These are phyloP conservation scores for Holothuria glaberrima DNA, from an alignment of 35 echinoderm and acorn worm genomes.

Conservation along the genomic window DNA sequence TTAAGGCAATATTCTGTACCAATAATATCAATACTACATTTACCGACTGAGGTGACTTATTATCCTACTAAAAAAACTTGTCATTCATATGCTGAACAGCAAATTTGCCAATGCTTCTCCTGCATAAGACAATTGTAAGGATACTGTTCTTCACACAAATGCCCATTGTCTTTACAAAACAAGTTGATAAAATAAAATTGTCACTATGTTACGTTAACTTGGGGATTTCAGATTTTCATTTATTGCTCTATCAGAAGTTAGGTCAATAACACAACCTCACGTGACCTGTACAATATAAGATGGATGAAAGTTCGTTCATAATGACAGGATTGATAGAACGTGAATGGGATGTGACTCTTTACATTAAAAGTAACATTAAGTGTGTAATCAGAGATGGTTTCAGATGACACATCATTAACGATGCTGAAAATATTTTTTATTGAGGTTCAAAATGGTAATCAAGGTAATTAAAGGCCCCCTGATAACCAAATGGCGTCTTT, in stretches of 20 bases:
- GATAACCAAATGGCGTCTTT: conserved; percentile 19
- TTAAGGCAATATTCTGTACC: neutral
- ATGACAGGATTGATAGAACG: conserved; percentile 23
- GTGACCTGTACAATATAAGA: conserved; percentile 15
- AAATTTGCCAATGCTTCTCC: neutral
- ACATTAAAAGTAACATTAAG: conserved; percentile 12
- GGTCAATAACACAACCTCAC: neutral
- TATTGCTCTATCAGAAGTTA: no score
- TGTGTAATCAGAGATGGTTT: conserved; percentile 5
- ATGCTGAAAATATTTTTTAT: conserved; percentile 34
- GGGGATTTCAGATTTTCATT: conserved; percentile 20
- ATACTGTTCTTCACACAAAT: neutral
- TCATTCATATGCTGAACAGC: neutral
- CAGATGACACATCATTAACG: no score
- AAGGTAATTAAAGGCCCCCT: conserved; percentile 13
- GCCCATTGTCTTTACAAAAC: neutral
- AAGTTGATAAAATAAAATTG: neutral
- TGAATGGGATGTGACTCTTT: neutral
- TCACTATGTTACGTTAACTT: conserved; percentile 11
- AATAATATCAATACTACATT: neutral
- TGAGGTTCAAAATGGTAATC: conserved; percentile 24
- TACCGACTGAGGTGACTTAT: neutral
- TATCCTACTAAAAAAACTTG: neutral
- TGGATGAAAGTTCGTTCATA: neutral
- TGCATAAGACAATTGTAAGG: neutral